These are phyloP conservation scores for Stegastes partitus DNA, from an alignment of 2,113 vertebrate genomes.

Conservation along the genomic window DNA sequence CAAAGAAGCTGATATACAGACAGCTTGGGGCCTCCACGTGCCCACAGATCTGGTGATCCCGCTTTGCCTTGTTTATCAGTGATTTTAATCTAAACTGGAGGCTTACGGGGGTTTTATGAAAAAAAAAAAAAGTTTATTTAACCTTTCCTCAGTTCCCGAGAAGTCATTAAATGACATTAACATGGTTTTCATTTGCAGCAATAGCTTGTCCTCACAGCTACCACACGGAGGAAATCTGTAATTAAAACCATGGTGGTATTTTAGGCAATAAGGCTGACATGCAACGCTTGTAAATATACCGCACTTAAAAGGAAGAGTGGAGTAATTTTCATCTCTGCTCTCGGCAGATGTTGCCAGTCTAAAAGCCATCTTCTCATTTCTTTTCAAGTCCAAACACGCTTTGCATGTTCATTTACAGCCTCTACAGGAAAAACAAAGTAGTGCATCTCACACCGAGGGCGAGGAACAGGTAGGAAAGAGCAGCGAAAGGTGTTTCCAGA, in stretches of 20 bases:
- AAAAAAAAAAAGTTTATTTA: background rate
- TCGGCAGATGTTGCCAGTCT: background rate
- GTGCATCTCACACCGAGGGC: background rate
- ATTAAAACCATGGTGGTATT: constrained; percentile 39
- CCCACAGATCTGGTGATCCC: too few relatives aligned
- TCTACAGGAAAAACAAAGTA: constrained; percentile 34
- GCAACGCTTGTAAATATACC: constrained; percentile 44
- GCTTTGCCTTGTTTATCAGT: background rate
- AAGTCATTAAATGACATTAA: constrained; percentile 7
- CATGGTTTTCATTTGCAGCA: constrained; percentile 16
- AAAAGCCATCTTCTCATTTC: constrained; percentile 12
- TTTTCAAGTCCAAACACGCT: constrained; percentile 26
- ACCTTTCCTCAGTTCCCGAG: background rate
- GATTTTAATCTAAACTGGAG: background rate
- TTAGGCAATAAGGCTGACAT: constrained; percentile 23
- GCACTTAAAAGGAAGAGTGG: background rate
- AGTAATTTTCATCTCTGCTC: constrained; percentile 8
- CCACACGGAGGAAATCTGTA: background rate
- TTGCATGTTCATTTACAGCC: constrained; percentile 13
- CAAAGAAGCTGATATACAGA: too few relatives aligned
- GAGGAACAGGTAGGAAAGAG: background rate
- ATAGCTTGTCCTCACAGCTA: constrained; percentile 20
- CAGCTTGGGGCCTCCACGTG: too few relatives aligned
- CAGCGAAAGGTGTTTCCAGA: constrained; percentile 31
- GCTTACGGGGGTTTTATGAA: background rate